A percentile compares a stretch with the other conserved stretches of the same genome.
phyloP scores from a whole-genome alignment of 2,797 vertebrate genomes.

The Antrozous pallidus region DNA sequence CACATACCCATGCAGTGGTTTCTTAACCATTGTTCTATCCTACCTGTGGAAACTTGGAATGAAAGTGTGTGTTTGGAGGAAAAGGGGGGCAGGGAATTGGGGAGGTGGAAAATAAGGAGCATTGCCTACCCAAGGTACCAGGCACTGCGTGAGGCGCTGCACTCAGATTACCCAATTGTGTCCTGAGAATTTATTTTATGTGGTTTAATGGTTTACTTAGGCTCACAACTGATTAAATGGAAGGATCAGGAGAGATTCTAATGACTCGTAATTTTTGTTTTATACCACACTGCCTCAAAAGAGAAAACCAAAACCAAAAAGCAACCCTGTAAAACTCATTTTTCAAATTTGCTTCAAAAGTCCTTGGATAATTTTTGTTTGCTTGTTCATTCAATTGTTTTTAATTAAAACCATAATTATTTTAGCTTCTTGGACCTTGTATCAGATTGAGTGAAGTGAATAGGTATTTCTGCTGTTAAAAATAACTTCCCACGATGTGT shows the following conservation, averaged over 20 bases:
- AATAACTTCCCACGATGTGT: neutral
- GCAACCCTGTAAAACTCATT: neutral
- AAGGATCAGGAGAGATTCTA: neutral
- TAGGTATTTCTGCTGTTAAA: constrained; percentile 19
- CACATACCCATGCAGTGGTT: neutral
- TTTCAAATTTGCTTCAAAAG: neutral
- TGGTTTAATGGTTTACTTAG: neutral
- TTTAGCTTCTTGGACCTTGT: neutral
- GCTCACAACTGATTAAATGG: neutral
- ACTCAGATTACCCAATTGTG: neutral
- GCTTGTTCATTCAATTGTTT: neutral
- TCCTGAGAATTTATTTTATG: neutral
- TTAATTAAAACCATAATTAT: neutral
- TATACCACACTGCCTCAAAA: neutral
- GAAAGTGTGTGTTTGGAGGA: neutral
- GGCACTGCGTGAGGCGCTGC: neutral
- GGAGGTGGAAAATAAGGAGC: neutral
- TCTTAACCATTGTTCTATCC: neutral
- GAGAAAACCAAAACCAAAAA: neutral
- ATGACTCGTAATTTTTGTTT: neutral
- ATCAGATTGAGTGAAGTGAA: neutral
- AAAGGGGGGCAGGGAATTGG: neutral
- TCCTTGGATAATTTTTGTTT: neutral
- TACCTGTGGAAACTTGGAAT: neutral
- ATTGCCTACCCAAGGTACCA: neutral